Evolutionary conservation across 2,113 vertebrate species (phyloP), one percentile per base, ranked within the genome.

Genomic region (Brienomyrus longianalis): DNA sequence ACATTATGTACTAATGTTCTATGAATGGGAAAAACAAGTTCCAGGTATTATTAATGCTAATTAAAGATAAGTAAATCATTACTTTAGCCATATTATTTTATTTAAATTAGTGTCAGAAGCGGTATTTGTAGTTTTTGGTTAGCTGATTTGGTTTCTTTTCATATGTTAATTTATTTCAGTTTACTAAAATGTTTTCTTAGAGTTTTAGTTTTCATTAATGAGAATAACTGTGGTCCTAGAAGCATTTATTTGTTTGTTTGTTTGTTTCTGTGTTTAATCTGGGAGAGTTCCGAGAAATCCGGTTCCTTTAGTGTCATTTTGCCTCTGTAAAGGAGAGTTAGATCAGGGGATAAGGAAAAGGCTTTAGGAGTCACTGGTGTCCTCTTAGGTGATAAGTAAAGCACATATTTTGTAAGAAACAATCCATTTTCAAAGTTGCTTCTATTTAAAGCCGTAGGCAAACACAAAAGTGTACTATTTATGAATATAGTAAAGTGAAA

Each of bases 261-360:
- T 56, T 95, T 56, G 17, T 56, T 56, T 56, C 5, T 54, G 1
- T 56, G 19, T 95, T 95, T 95, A 95, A 93, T 93, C 91, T 93
- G 93, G 93, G 89, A 93, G 91, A 95, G 96, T 96, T 94, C 95
- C 94, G 95, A 92, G 47, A 95, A 94, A 95, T 94, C 93, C 6
- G 91, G 95, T 96, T 96, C 92, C 96, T 95, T 96, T 96, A 93
- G 95, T 94, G 96, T 96, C 96, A 88, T 56, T 52, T 94, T 94
- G 94, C 93, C 91, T 92, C 92, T 92, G 88, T 56, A 89, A 52
- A 31, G 77, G 21, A 88, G n/a, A 88, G 88, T 74, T 88, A 86
- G 89, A 50, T 31, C 66, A 88, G 35, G 45, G 50, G 70, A 84
- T 31, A 89, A 83, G 87, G 48, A 89, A 17, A 85, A 92, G 93